phyloP scores from a whole-genome alignment of 2,888 invertebrate genomes.

The Macrosiphum euphorbiae region DNA sequence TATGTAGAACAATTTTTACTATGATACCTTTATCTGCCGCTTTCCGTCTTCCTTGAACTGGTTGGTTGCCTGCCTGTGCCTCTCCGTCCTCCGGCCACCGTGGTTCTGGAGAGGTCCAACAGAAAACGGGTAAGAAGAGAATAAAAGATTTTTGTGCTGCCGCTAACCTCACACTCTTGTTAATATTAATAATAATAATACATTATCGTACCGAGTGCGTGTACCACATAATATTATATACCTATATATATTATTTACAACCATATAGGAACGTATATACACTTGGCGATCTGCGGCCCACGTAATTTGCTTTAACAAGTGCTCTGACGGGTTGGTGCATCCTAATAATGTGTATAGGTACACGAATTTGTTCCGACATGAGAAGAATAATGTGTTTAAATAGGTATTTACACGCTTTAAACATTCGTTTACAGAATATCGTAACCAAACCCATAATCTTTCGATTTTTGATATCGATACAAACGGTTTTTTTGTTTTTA shows the following conservation, averaged over 20 bases:
- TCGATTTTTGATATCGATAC: background rate
- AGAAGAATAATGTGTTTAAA: background rate
- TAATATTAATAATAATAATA: background rate
- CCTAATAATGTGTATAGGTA: background rate
- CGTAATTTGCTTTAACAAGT: background rate
- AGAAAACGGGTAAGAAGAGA: background rate
- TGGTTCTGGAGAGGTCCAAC: background rate
- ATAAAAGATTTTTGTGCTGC: background rate
- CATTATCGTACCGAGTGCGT: background rate
- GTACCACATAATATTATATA: background rate
- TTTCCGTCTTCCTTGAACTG: background rate
- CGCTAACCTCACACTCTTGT: background rate
- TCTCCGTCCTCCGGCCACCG: background rate
- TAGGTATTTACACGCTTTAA: background rate
- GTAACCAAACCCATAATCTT: background rate
- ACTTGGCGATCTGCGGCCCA: background rate
- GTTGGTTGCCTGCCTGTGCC: background rate
- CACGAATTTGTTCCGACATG: background rate
- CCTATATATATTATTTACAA: background rate
- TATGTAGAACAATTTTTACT: background rate
- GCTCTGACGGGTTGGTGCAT: background rate
- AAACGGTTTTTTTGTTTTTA: background rate
- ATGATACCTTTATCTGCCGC: background rate
- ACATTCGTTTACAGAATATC: background rate
- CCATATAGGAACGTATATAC: background rate